Base-by-base conservation (phyloP, 2,113 vertebrate genomes). In the Colossoma macropomum region DNA sequence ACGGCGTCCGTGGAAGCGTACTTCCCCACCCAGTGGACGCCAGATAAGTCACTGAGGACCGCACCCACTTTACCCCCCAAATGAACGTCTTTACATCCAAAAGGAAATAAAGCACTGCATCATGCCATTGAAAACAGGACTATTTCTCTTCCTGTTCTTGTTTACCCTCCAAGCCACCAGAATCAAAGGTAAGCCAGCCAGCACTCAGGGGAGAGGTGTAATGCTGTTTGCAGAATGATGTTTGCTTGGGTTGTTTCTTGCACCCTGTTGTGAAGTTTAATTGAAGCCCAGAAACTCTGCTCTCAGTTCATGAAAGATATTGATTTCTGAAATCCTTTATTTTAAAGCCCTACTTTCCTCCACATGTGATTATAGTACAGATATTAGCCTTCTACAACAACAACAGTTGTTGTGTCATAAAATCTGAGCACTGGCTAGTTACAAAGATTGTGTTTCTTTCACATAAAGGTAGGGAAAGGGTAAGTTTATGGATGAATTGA, bases 91-190 rank as follows among this genome's bases (percentile, higher is more conserved):
- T 28, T 50, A 86, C 41, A 63, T 84, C 82, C 85, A 89, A 85
- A 91, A 87, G 80, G 52, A 87, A 78, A 86, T 87, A 88, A 87
- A 87, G 73, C 87, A 87, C 85, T 92, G 90, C 93, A 95, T 85
- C 91, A 97, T 98, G 97, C 90, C 93, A 94, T 92, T 94, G 90
- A 96, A 95, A 93, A 93, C 70, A 77, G 96, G 93, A 96, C 90
- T 95, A 79, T 89, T 94, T 90, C 80, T 97, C 89, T 83, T 95
- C 83, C 88, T 96, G 90, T 92, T 96, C 91, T 94, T 96, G 86
- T 91, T 97, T 91, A 93, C 91, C 84, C 93, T 97, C 69, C 95
- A 96, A 90, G 91, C 94, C 92, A 95, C 93, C 90, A 93, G 90
- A 94, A 95, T 86, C 87, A 95, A 94, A 97, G 97, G 97, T 99